These are phyloP conservation scores for Streptopelia turtur DNA, from an alignment of 2,797 vertebrate species.

Conservation along the genomic window DNA sequence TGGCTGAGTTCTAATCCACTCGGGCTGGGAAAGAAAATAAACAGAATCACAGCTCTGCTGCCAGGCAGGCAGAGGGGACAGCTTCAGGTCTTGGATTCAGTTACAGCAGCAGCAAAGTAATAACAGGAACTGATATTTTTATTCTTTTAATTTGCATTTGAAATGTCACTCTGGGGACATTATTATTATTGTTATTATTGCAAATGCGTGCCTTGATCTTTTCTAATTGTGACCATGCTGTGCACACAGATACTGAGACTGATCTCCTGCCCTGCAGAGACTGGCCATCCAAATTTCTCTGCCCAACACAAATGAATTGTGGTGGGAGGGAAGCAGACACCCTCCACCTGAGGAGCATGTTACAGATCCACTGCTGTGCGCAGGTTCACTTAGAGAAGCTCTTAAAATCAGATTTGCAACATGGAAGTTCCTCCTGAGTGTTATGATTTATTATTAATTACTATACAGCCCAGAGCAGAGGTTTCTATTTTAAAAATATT, in stretches of 20 bases:
- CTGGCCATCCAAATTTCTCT: background rate
- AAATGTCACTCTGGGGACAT: conserved; percentile 13
- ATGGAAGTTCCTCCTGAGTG: background rate
- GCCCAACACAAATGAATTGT: background rate
- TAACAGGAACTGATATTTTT: conserved; percentile 37
- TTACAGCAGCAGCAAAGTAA: background rate
- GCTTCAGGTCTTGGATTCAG: background rate
- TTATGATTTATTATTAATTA: conserved; percentile 17
- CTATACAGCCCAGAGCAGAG: background rate
- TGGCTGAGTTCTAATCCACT: background rate
- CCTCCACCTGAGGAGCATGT: background rate
- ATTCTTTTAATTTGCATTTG: conserved; percentile 48
- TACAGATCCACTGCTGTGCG: background rate
- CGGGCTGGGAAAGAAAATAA: background rate
- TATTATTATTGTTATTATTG: background rate
- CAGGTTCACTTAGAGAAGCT: background rate
- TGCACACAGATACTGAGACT: background rate
- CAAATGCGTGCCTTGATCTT: background rate
- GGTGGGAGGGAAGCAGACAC: background rate
- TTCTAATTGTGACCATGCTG: background rate
- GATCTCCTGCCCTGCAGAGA: background rate
- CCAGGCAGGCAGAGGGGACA: background rate
- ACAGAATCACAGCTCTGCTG: background rate
- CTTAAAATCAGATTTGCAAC: background rate
- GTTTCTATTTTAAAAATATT: background rate